phyloP scores from a whole-genome alignment of 2,888 invertebrate genomes.

The Drosophila anomelani region DNA sequence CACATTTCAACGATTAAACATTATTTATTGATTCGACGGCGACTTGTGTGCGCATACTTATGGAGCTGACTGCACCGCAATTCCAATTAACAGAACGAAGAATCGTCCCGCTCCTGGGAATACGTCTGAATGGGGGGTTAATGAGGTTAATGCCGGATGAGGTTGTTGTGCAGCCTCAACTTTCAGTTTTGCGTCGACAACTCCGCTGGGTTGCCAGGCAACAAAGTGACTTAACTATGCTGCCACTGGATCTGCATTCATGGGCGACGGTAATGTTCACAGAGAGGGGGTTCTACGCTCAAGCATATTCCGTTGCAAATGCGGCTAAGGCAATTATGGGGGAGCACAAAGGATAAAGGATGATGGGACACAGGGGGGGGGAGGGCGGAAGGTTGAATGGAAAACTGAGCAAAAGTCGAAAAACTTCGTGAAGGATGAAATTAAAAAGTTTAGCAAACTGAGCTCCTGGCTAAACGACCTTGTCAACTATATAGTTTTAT shows the following conservation, averaged over 20 bases:
- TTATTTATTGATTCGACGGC: constrained; percentile 32
- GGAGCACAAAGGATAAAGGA: constrained; percentile 17
- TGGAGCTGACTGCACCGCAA: constrained; percentile 25
- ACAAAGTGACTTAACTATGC: constrained; percentile 20
- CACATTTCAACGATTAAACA: constrained; percentile 21
- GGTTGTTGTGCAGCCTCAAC: constrained; percentile 25
- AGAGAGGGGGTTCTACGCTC: background rate
- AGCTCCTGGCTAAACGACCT: constrained; percentile 47
- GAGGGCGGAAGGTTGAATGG: background rate
- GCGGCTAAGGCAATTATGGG: constrained; percentile 46
- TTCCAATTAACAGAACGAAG: constrained; percentile 38
- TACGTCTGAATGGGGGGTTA: constrained; percentile 32
- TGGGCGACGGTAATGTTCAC: background rate
- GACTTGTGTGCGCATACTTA: constrained; percentile 31
- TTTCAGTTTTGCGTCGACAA: constrained; percentile 12
- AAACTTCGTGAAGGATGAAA: constrained; percentile 51
- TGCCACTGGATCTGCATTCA: constrained; percentile 33
- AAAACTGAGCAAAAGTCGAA: constrained; percentile 46
- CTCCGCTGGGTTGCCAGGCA: constrained; percentile 20
- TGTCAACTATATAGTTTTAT: constrained; percentile 54
- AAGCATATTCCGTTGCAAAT: constrained; percentile 35
- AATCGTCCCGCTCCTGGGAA: constrained; percentile 6
- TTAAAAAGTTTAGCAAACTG: constrained; percentile 43
- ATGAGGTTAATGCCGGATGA: constrained; percentile 42
- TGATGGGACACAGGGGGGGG: background rate